A percentile compares a stretch with the other conserved stretches of the same genome.
Conservation (phyloP, 2,888 invertebrate genomes). For the Biston betularia region DNA sequence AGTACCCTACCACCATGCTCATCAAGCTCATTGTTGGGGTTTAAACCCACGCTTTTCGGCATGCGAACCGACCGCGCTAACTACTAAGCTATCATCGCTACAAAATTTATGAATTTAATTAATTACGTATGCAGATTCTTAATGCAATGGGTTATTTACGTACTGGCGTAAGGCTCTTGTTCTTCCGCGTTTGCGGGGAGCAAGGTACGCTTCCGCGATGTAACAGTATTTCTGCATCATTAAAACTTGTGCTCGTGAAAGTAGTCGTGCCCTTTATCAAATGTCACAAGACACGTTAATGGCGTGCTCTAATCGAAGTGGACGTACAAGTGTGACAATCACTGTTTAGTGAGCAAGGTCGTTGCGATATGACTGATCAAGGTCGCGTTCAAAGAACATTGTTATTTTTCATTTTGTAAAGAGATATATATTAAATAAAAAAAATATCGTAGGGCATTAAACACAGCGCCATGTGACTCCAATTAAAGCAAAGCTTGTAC, state of each 20-base stretch:
- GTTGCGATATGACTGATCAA: slow-evolving; percentile 66
- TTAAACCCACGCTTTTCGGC: too few relatives aligned
- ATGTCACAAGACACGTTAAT: slow-evolving; percentile 56
- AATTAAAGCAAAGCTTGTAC: too few relatives aligned
- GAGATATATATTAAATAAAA: not conserved
- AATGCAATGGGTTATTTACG: slow-evolving; percentile 45
- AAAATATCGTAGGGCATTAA: too few relatives aligned
- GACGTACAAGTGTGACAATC: slow-evolving; percentile 66
- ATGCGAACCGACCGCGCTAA: too few relatives aligned
- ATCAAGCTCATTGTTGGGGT: too few relatives aligned
- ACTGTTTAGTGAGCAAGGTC: slow-evolving; percentile 63
- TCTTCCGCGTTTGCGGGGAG: slow-evolving; percentile 59
- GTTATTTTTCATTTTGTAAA: slow-evolving; percentile 16
- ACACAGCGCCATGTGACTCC: too few relatives aligned
- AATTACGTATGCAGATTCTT: slow-evolving; percentile 46
- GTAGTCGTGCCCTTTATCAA: slow-evolving; percentile 53
- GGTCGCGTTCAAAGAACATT: slow-evolving; percentile 60
- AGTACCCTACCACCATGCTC: too few relatives aligned
- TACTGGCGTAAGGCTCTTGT: slow-evolving; percentile 40
- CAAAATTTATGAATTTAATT: not conserved
- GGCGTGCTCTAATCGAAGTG: slow-evolving; percentile 58
- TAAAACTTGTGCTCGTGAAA: slow-evolving; percentile 58
- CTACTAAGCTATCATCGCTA: too few relatives aligned
- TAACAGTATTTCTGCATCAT: slow-evolving; percentile 48
- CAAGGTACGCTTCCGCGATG: slow-evolving; percentile 59